These are phyloP conservation scores for Graptemys geographica DNA, from an alignment of 2,797 vertebrate genomes.

Conservation along the genomic window DNA sequence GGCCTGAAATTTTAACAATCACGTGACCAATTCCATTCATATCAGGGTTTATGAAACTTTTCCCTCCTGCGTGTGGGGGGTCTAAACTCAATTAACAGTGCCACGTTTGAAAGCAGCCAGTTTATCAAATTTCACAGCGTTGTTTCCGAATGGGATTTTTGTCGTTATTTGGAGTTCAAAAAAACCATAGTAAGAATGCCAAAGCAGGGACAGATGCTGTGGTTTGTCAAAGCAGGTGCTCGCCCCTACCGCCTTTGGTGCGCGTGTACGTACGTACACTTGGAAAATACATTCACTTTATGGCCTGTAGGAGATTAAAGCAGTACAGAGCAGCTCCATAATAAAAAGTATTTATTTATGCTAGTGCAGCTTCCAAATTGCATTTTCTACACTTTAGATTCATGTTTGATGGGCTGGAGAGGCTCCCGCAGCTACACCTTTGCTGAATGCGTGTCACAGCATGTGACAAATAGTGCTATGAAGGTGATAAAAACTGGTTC, in stretches of 20 bases:
- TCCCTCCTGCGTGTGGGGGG: background rate
- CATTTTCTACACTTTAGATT: background rate
- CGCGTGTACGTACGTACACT: accelerated
- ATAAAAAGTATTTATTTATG: background rate
- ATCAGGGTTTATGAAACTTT: background rate
- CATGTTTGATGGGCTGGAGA: accelerated
- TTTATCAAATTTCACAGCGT: conserved; percentile 11
- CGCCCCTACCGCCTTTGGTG: background rate
- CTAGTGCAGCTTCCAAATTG: background rate
- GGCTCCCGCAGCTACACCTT: background rate
- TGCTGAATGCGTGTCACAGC: accelerated
- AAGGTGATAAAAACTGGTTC: accelerated
- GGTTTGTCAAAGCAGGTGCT: conserved; percentile 13
- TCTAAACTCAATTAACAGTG: background rate
- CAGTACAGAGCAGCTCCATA: background rate
- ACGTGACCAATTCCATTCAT: background rate
- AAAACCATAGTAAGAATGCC: background rate
- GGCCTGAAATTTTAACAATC: background rate
- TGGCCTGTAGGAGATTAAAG: background rate
- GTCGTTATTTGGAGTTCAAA: conserved; percentile 62
- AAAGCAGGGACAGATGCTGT: background rate
- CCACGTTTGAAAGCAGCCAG: accelerated
- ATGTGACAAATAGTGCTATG: background rate
- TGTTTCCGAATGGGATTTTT: conserved; percentile 27
- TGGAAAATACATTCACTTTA: background rate